Evolutionary conservation across 2,888 invertebrate genomes (phyloP), one percentile per base, ranked within the genome.

Genomic region (Frankliniella fusca): DNA sequence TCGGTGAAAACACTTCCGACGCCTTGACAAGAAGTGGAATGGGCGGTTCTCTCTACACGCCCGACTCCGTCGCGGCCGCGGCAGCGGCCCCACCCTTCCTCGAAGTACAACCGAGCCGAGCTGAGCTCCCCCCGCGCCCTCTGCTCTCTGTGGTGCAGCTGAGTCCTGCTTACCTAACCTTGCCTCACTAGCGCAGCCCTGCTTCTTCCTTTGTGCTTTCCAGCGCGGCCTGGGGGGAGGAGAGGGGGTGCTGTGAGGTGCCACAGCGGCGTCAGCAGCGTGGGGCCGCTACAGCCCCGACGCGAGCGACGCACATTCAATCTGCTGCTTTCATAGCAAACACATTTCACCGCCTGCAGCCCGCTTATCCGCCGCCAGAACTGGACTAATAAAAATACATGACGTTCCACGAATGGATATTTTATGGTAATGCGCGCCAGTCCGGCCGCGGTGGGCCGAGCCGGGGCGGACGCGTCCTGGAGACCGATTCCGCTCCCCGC

Each of bases 1-100:
- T n/a, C 8, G 70, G 23, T 76, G 70, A 27, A 76, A 76, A 76
- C 70, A 76, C 70, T 76, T 76, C 70, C 70, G 70, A 76, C 70
- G 70, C 27, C 70, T 27, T 76, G 70, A 76, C 70, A 76, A 76
- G 70, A 27, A 27, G 27, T 23, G 70, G 70, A 70, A 23, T 23
- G 70, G 27, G 23, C 70, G 38, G 2, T 38, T 38, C 38, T 38
- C 38, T 38, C 70, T n/a, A 20, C 70, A 70, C 54, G 54, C 15
- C 54, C 15, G 18, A 23, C n/a, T n/a, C 18, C 65, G 5, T 3
- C 65, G 38, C 38, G 38, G 38, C 38, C 38, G 38, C 38, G 38
- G 38, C 3, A 2, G 38, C 54, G 54, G 18, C 54, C 15, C 54
- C 15, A 15, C 54, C 54, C 15, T 15, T 1, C 54, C 54, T 7